Evolutionary conservation across 2,113 vertebrate genomes (phyloP), one percentile per base, ranked within the genome.

Genomic region (Apodemus speciosus): DNA sequence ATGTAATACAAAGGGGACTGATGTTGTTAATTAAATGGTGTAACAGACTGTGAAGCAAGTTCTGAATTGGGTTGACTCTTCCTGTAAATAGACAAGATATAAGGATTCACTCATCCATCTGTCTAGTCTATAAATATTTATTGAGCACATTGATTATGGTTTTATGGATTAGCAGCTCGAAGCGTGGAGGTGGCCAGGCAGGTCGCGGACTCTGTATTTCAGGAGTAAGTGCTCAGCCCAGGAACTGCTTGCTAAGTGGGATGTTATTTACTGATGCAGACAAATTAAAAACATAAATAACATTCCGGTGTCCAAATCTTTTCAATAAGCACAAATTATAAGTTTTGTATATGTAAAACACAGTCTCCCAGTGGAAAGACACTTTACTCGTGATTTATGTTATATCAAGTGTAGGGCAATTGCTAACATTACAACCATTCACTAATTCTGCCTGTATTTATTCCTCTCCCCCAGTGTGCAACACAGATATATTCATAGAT

Each of bases 251-350:
- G 1, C 95, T 51, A 73, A 90, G 89, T 76, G 62, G 91, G 83
- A 96, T 83, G 91, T 97, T 98, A 98, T 96, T 98, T 98, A 98
- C 95, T 94, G 90, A 85, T 80, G 96, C 11, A 79, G 96, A 96
- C 97, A 98, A 98, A 98, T 98, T 98, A 98, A 98, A 98, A 97
- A 88, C 97, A 98, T 98, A 98, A 98, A 98, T 98, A 98, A 98
- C 30, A 32, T 94, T 81, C 1, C 0, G 95, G 71, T 97, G 97
- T 97, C 97, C 95, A 97, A 96, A 97, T 96, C 96, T 98, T 98
- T 98, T 98, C 97, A 98, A 94, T 97, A 97, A 97, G 97, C 95
- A 97, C 96, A 97, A 98, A 97, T 98, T 95, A 98, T 97, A 96
- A 94, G 96, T 97, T 98, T 98, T 98, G 71, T 96, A 90, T 97